Evolutionary conservation across 2,113 vertebrate genomes (phyloP), one percentile per base, ranked within the genome.

Genomic region (Etheostoma spectabile): DNA sequence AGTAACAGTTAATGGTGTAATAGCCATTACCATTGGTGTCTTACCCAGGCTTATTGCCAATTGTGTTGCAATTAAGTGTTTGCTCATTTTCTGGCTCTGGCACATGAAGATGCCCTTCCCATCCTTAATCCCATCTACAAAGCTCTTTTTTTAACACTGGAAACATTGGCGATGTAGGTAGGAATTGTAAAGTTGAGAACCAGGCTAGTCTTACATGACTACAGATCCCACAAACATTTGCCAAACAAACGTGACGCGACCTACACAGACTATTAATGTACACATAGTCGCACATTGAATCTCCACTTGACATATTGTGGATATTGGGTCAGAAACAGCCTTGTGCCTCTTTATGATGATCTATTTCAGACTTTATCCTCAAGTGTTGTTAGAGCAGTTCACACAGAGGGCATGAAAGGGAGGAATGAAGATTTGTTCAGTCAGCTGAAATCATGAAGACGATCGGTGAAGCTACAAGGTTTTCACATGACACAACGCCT

Each of bases 361-460:
- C 57, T 38, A 10, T 21, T 38, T 42, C 19, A 8, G 5, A 33
- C 8, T 57, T 65, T 46, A 22, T 56, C 24, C 21, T 51, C 6
- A 57, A 21, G 21, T 19, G 51, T 38, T 38, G 8, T n/a, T 12
- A 57, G 3, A 3, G 12, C 59, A 1, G 21, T 57, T 59, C 18
- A 66, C 10, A 8, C 18, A 11, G 30, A 27, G 42, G 24, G 11
- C 51, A 49, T 38, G 4, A 64, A 33, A 72, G 11, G 13, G n/a
- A 57, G 19, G 48, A 51, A 49, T 30, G 49, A 30, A 15, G 18
- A 15, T 11, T 35, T 55, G 51, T 66, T 45, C 11, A 65, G 35
- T 55, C 73, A 65, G 73, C 46, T 51, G 59, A 51, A 13, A 52
- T 49, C 60, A 62, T 18, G 57, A 63, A 45, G 65, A 42, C 14